Percentiles rank a stretch among this genome's conserved stretches.
Conservation (phyloP, 2,113 vertebrate species). For the Myxocyprinus asiaticus region DNA sequence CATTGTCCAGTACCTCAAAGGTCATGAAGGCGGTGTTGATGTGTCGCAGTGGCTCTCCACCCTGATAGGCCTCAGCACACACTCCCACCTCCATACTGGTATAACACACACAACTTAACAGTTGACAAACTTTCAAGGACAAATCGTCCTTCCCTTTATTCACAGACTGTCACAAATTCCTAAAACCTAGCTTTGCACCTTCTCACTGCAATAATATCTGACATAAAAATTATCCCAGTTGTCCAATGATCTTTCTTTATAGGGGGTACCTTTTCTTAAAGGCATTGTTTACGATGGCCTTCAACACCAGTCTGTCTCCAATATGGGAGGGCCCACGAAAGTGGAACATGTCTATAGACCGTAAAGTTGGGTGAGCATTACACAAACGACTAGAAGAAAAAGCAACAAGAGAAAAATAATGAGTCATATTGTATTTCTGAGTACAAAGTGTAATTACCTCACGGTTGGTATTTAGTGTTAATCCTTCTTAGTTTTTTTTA, state of each 20-base stretch:
- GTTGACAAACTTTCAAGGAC: background rate
- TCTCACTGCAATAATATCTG: background rate
- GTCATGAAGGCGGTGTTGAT: conserved; percentile 99
- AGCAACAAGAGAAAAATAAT: background rate
- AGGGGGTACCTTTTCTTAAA: conserved; percentile 88
- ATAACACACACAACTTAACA: conserved; percentile 18
- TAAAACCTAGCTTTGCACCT: background rate
- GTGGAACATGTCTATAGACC: conserved; percentile 95
- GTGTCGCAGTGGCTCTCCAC: conserved; percentile 79
- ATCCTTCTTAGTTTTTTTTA: too few species aligned
- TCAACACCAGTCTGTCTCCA: conserved; percentile 88
- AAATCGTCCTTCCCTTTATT: background rate
- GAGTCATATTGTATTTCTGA: too few species aligned
- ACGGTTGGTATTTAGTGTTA: too few species aligned
- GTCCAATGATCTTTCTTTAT: background rate
- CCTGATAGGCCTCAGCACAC: conserved; percentile 89
- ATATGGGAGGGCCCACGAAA: conserved; percentile 93
- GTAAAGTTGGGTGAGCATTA: conserved; percentile 85
- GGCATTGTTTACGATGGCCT: conserved; percentile 93
- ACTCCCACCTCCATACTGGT: conserved; percentile 96
- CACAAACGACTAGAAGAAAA: conserved; percentile 82
- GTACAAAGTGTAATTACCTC: too few species aligned
- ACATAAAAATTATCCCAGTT: background rate
- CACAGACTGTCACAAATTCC: background rate
- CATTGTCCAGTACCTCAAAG: conserved; percentile 85